A percentile compares a stretch with the other conserved stretches of the same genome.
These are phyloP conservation scores for Zapus hudsonius DNA, from an alignment of 2,113 vertebrate species.

Conservation along the genomic window DNA sequence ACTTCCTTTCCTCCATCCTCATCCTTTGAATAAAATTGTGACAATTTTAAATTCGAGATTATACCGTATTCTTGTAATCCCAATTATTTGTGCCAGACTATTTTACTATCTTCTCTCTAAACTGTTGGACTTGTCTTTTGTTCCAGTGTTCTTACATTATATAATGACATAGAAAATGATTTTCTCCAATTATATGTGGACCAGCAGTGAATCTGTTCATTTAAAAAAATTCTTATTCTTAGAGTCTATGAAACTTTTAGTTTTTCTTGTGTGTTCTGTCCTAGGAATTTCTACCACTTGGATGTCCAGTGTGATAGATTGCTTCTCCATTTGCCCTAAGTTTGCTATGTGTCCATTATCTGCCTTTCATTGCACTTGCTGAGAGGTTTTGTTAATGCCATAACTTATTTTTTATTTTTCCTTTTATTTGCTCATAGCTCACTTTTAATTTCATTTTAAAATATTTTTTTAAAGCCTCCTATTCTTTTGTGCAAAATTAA, in stretches of 20 bases:
- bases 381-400: neutral
- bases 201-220: neutral
- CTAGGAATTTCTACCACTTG: neutral
- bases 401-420: neutral
- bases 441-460: conserved; percentile 12
- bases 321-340: neutral
- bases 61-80: neutral
- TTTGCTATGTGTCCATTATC: conserved; percentile 8
- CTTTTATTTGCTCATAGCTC: neutral
- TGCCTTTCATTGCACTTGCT: neutral
- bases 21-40: neutral
- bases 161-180: neutral
- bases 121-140: neutral
- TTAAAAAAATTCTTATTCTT: neutral
- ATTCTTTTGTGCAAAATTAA: neutral
- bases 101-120: neutral
- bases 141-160: neutral
- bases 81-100: neutral
- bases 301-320: neutral
- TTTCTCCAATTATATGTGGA: neutral
- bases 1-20: neutral
- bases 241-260: neutral
- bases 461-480: neutral
- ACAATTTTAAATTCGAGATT: neutral
- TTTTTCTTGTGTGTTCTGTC: neutral